Percentiles rank a stretch among this genome's conserved stretches.
These are phyloP conservation scores for Heterodera filipjevi DNA, from an alignment of 2,888 invertebrate genomes.

Conservation along the genomic window DNA sequence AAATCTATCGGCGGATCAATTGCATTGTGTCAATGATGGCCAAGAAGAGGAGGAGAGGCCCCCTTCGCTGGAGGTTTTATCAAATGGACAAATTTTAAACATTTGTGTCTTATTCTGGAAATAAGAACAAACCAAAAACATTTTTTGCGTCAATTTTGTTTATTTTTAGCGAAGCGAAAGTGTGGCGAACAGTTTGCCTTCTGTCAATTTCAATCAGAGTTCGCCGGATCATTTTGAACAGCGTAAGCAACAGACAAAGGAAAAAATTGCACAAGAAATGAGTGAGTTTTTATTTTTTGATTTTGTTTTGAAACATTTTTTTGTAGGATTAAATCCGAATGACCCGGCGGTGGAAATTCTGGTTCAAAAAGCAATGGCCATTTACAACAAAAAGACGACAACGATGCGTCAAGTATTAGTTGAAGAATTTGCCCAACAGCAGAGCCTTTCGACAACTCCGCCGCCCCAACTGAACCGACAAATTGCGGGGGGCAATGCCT, in stretches of 20 bases:
- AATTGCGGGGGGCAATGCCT: background rate
- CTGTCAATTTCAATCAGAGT: background rate
- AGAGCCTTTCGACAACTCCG: background rate
- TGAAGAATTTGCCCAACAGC: background rate
- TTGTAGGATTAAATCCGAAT: background rate
- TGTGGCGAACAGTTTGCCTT: background rate
- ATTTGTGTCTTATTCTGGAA: too few species aligned
- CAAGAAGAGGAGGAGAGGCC: background rate
- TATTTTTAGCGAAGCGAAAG: constrained; percentile 13
- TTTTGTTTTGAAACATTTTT: background rate
- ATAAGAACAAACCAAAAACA: too few species aligned
- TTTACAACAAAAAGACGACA: background rate
- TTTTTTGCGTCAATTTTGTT: background rate
- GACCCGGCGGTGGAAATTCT: background rate
- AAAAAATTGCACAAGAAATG: background rate
- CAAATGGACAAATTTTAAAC: too few species aligned
- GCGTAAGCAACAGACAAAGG: background rate
- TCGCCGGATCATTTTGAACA: background rate
- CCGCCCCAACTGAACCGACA: background rate
- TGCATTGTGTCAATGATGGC: background rate
- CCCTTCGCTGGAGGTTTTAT: background rate
- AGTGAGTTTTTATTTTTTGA: background rate
- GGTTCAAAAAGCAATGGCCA: background rate
- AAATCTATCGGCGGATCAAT: background rate
- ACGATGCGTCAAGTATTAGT: background rate